Evolutionary conservation across 2,888 invertebrate genomes (phyloP), one percentile per base, ranked within the genome.

Genomic region (Caprella mutica): DNA sequence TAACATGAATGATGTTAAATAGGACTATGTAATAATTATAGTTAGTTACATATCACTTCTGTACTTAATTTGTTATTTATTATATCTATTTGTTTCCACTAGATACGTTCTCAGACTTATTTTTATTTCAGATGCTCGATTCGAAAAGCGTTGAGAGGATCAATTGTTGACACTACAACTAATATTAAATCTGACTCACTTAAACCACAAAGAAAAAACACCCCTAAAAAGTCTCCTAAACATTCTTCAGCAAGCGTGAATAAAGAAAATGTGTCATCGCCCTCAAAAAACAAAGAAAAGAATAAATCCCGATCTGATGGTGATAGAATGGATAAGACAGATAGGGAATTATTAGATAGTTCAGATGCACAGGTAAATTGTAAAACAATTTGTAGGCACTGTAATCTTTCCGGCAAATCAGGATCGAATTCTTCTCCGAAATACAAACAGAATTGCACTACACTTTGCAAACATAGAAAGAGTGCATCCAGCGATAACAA

Each of bases 21-120:
- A 35, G 35, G 90, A 90, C 68, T 89, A 89, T 70, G 86, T 86
- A 12, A 90, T 90, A 1, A 90, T 90, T 70, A 88, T 89, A n/a
- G 90, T 90, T 72, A 89, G 90, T 76, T 42, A 26, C 17, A 56
- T 51, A 19, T 52, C 33, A 6, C 17, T 52, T 56, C 50, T 57
- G 29, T 42, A 55, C 19, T 40, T 40, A 24, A 39, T 52, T 46
- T 60, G 33, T 52, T 63, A 63, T 58, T 65, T 55, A 39, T 59
- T 52, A 51, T 50, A 52, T 29, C 55, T 58, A 23, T 65, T 61
- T 72, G 80, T n/a, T n/a, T n/a, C n/a, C n/a, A n/a, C n/a, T n/a
- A n/a, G n/a, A n/a, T n/a, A n/a, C n/a, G n/a, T n/a, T n/a, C n/a
- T n/a, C n/a, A n/a, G n/a, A n/a, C n/a, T n/a, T n/a, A n/a, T n/a